A percentile compares a stretch with the other conserved stretches of the same genome.
phyloP scores from a whole-genome alignment of 2,113 vertebrate species.

The Sturnira hondurensis region DNA sequence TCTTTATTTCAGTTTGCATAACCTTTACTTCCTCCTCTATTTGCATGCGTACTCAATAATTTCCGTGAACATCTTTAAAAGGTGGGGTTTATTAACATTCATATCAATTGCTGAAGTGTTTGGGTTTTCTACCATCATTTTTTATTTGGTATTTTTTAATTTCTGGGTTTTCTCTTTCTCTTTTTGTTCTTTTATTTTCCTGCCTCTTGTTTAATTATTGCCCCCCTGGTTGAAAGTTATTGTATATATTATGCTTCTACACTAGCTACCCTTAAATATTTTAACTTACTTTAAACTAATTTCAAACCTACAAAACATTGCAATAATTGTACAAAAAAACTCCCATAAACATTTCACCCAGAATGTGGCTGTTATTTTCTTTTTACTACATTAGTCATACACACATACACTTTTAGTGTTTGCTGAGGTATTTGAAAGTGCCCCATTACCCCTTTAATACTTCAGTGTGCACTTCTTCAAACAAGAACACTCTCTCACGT shows the following conservation, averaged over 20 bases:
- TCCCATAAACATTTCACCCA: background rate
- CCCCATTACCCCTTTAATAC: background rate
- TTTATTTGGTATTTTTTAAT: background rate
- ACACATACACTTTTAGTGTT: background rate
- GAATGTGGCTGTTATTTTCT: background rate
- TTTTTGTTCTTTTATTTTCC: background rate
- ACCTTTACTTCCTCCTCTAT: no score
- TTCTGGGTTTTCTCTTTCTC: background rate
- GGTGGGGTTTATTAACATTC: background rate
- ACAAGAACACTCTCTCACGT: background rate
- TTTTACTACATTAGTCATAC: background rate
- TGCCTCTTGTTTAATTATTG: background rate
- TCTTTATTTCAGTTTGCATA: no score
- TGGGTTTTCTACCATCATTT: background rate
- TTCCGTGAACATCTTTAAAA: background rate
- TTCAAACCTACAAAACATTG: background rate
- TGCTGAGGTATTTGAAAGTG: background rate
- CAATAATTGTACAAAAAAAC: background rate
- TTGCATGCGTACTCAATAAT: no score
- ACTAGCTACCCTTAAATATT: background rate
- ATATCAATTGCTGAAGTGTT: background rate
- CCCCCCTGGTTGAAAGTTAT: background rate
- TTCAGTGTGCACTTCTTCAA: background rate
- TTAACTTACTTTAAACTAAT: background rate
- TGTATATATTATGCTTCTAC: background rate